Base-by-base conservation (phyloP, 1,140 invertebrate genomes). In the Batillaria attramentaria region DNA sequence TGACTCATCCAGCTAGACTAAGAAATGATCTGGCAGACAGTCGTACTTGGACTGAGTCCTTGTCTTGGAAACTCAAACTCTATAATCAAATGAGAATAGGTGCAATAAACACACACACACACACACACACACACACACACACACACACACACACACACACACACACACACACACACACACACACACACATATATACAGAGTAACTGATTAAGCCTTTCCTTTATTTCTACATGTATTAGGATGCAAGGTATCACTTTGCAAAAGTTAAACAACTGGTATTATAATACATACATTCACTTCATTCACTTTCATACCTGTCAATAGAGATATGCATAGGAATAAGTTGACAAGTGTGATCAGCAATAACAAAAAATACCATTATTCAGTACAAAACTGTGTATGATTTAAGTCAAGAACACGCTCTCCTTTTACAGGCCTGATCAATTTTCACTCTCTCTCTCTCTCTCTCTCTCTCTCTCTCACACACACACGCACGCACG, bases 91-190 rank as follows among this genome's bases (percentile, higher is more conserved):
- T 31, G 33, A 75, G 16, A 57, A 13, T 50, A 46, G 31, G n/a
- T 35, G 46, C 46, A 42, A 75, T 75, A 39, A 33, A 31, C 24
- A 70, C 18, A 39, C 68, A 39, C 68, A 75, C 28, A 75, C 33
- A 35, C 46, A 75, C 50, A 57, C 28, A 75, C 28, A 16, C 46
- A 10, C 54, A 35, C 72, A 57, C 16, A 20, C 41, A 57, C 28
- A 20, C n/a, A 76, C 46, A 35, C 39, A 39, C 50, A 76, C 73
- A 37, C 73, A 76, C 50, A 76, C 50, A 76, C 73, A 60, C 43
- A 37, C 35, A 62, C 46, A 62, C 50, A 62, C 50, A 76, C 50
- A 76, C 50, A 62, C 35, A 76, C 50, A 24, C 10, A 76, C 50
- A 76, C 50, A 76, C 50, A 76, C 54, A 76, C 73, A 70, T 39